phyloP scores from a whole-genome alignment of 1,140 invertebrate genomes.

The Cylas formicarius region DNA sequence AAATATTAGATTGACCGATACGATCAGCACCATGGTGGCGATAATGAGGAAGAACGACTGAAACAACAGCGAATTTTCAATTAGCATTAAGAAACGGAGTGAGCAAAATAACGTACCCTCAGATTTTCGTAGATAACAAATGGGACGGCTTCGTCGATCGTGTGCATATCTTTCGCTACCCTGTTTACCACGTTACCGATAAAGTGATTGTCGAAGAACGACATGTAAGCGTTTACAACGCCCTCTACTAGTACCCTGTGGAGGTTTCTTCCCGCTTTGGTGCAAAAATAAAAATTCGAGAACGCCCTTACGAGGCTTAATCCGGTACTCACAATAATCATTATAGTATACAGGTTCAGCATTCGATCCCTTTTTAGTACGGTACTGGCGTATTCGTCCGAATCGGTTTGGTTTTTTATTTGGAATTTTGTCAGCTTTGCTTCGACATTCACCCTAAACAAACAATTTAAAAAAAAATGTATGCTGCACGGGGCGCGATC shows the following conservation, averaged over 20 bases:
- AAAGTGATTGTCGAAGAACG: slow-evolving; percentile 31
- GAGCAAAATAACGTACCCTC: slow-evolving; percentile 22
- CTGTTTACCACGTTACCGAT: slow-evolving; percentile 35
- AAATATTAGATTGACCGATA: slow-evolving; percentile 18
- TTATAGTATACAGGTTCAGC: slow-evolving; percentile 59
- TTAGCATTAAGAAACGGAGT: slow-evolving; percentile 8
- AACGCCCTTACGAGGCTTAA: slow-evolving; percentile 43
- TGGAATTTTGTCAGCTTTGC: slow-evolving; percentile 13
- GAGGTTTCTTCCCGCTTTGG: slow-evolving; percentile 24
- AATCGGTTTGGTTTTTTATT: slow-evolving; percentile 17
- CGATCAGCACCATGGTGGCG: slow-evolving; percentile 19
- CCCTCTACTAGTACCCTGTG: slow-evolving; percentile 26
- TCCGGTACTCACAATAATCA: slow-evolving; percentile 55
- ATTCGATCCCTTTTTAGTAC: slow-evolving; percentile 27
- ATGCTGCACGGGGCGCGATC: not conserved
- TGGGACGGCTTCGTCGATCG: slow-evolving; percentile 32
- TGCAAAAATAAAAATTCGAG: slow-evolving; percentile 24
- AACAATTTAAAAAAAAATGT: slow-evolving; percentile 5
- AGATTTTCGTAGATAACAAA: slow-evolving; percentile 28
- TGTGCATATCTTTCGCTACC: slow-evolving; percentile 31
- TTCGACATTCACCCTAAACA: slow-evolving; percentile 26
- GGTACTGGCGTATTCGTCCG: slow-evolving; percentile 8
- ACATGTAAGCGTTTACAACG: slow-evolving; percentile 31
- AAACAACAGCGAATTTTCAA: slow-evolving; percentile 9
- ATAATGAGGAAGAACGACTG: slow-evolving; percentile 11